phyloP scores from a whole-genome alignment of 1,140 invertebrate genomes.

The Panulirus ornatus region DNA sequence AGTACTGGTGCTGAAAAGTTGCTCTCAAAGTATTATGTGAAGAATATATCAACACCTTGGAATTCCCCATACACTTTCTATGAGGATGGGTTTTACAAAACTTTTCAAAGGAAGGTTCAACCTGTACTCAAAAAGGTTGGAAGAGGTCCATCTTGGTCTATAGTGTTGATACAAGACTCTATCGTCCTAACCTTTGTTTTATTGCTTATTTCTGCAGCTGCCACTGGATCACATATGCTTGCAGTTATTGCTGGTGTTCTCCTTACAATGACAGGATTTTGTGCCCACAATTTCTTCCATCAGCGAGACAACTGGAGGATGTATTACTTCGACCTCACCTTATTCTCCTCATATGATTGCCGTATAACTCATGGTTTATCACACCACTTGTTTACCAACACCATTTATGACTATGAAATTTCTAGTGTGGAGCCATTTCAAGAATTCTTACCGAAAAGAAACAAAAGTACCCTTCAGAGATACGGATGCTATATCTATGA shows the following conservation, averaged over 20 bases:
- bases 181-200: conserved; percentile 80
- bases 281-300: conserved; percentile 91
- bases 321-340: conserved; percentile 87
- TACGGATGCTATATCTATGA: conserved; percentile 80
- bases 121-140: conserved; percentile 77
- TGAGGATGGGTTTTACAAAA: conserved; percentile 84
- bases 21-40: conserved; percentile 28
- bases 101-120: conserved; percentile 80
- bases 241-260: conserved; percentile 55
- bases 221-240: conserved; percentile 33
- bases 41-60: conserved; percentile 14
- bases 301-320: conserved; percentile 88
- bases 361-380: conserved; percentile 87
- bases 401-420: conserved; percentile 85
- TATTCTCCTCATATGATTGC: conserved; percentile 85
- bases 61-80: conserved; percentile 82
- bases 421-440: conserved; percentile 85
- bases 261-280: conserved; percentile 76
- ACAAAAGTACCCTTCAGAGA: conserved; percentile 79
- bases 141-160: conserved; percentile 71
- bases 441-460: conserved; percentile 82
- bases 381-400: conserved; percentile 90
- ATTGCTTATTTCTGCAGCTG: conserved; percentile 78
- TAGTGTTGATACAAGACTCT: conserved; percentile 79
- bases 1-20: neutral